A percentile compares a stretch with the other conserved stretches of the same genome.
Conservation (phyloP, 2,888 invertebrate genomes). For the Microctonus brassicae region DNA sequence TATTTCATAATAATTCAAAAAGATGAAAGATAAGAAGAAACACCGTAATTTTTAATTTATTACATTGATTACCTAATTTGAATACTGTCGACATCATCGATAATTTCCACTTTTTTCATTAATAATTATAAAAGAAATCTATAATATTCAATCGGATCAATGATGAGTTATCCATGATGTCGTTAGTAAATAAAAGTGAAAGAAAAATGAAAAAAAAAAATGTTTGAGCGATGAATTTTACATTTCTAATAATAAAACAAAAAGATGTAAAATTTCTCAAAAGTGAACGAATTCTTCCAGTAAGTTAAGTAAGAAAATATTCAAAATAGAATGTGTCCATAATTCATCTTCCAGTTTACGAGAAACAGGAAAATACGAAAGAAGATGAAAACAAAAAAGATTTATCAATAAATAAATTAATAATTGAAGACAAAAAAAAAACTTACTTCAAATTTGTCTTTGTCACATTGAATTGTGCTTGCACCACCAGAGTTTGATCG, state of each 20-base stretch:
- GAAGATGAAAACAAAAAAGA: conserved; percentile 2
- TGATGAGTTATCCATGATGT: conserved; percentile 37
- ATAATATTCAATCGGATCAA: conserved; percentile 21
- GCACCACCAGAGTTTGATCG: conserved; percentile 76
- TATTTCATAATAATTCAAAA: not conserved
- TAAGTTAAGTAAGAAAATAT: too few relatives aligned
- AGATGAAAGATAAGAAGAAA: not conserved
- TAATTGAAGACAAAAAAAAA: not conserved
- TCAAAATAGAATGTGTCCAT: too few relatives aligned
- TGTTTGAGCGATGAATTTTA: conserved; percentile 7
- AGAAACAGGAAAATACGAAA: too few relatives aligned
- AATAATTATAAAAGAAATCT: not conserved
- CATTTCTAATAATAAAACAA: not conserved
- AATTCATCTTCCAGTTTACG: too few relatives aligned
- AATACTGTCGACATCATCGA: conserved; percentile 34
- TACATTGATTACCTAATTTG: not conserved
- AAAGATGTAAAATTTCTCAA: not conserved
- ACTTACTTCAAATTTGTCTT: conserved; percentile 47
- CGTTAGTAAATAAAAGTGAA: not conserved
- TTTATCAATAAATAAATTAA: not conserved
- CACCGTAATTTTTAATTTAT: not conserved
- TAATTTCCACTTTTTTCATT: conserved; percentile 37
- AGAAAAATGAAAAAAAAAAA: not conserved
- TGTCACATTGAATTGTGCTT: conserved; percentile 75
- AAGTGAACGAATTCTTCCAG: not conserved